A percentile compares a stretch with the other conserved stretches of the same genome.
Conservation (phyloP, 2,888 invertebrate species). For the Ptychoptera contaminata region DNA sequence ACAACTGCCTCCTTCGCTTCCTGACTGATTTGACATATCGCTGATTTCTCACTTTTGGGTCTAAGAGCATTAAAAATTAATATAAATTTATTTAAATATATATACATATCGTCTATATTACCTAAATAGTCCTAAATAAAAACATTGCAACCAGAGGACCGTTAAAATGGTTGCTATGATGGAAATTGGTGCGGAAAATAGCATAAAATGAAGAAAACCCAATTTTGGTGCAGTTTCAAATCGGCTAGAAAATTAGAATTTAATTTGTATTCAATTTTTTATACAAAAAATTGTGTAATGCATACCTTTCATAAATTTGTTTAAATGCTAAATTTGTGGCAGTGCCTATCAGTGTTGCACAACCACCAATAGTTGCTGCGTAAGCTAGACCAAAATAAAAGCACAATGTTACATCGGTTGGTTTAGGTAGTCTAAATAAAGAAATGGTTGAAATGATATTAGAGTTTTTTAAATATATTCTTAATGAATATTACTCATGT, state of each 20-base stretch:
- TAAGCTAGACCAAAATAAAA: constrained; percentile 58
- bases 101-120: constrained; percentile 12
- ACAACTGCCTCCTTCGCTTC: constrained; percentile 33
- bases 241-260: constrained; percentile 25
- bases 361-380: constrained; percentile 52
- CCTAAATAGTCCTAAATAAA: constrained; percentile 56
- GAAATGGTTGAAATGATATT: too few relatives aligned
- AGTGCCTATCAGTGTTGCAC: constrained; percentile 51
- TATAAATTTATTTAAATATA: too few relatives aligned
- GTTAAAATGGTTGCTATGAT: constrained; percentile 50
- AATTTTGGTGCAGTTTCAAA: constrained; percentile 40
- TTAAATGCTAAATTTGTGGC: constrained; percentile 62
- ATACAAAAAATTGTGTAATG: background rate
- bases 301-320: constrained; percentile 41
- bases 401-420: constrained; percentile 49
- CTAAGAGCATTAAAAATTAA: too few relatives aligned
- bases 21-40: background rate
- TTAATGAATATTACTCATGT: too few relatives aligned
- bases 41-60: background rate
- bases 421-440: constrained; percentile 38
- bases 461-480: too few relatives aligned
- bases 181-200: constrained; percentile 62
- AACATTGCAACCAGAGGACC: constrained; percentile 55
- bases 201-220: constrained; percentile 65
- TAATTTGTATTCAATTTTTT: background rate